Evolutionary conservation across 2,113 vertebrate genomes (phyloP).

Genomic region (Syrmaticus mikado): DNA sequence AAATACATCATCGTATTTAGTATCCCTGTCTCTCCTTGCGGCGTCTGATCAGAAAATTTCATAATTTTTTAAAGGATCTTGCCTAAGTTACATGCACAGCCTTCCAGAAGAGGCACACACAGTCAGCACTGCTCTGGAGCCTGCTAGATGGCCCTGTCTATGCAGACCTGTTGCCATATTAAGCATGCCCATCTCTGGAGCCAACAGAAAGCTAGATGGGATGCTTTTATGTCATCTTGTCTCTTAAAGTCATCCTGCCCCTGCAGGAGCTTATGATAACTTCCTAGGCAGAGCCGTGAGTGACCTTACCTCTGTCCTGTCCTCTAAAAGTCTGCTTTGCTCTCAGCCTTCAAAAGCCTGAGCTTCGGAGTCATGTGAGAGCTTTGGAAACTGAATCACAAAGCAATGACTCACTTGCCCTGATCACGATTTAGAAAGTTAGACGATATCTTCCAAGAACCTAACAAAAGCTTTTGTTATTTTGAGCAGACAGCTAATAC

Average conservation of each 20-base stretch:
- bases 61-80: neutral
- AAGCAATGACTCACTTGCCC: neutral
- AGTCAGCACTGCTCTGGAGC: neutral
- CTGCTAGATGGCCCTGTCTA: neutral
- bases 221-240: neutral
- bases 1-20: neutral
- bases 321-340: neutral
- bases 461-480: neutral
- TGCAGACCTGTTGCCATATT: neutral
- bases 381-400: neutral
- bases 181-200: accelerated
- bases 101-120: neutral
- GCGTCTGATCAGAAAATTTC: neutral
- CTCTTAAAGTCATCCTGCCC: neutral
- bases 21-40: neutral
- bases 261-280: neutral
- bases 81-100: neutral
- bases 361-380: neutral
- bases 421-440: neutral
- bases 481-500: neutral
- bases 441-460: neutral
- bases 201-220: neutral
- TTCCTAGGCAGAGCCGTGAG: neutral
- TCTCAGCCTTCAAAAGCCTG: neutral
- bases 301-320: neutral